Evolutionary conservation across 1,140 invertebrate species (phyloP).

Genomic region (Scaptodrosophila lebanonensis): DNA sequence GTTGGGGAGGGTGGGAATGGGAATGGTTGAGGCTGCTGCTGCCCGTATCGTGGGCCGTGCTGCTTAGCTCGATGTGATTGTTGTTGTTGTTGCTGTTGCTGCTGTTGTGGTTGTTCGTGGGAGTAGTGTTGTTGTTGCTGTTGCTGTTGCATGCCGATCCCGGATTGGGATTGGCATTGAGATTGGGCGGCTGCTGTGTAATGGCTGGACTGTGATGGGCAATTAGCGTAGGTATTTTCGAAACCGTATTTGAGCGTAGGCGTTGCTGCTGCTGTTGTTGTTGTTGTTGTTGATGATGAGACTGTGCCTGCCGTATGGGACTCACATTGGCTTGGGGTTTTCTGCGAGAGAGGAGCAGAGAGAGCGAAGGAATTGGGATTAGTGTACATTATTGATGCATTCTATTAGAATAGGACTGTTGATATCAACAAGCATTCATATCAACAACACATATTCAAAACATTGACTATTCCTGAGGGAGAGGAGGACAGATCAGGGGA

Average conservation of each 20-base stretch:
- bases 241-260: conserved; percentile 74
- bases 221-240: conserved; percentile 74
- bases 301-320: conserved; percentile 68
- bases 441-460: too few species aligned
- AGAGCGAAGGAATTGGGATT: conserved; percentile 14
- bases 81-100: conserved; percentile 35
- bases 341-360: conserved; percentile 45
- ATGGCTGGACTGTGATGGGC: conserved; percentile 64
- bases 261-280: conserved; percentile 57
- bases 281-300: conserved; percentile 62
- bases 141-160: conserved; percentile 39
- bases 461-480: too few species aligned
- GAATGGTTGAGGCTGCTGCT: conserved; percentile 76
- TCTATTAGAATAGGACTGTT: too few species aligned
- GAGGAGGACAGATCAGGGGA: not conserved
- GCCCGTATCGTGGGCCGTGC: conserved; percentile 31
- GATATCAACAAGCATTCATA: too few species aligned
- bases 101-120: conserved; percentile 16
- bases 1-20: conserved; percentile 78
- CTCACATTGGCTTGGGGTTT: conserved; percentile 77
- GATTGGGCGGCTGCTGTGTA: conserved; percentile 53
- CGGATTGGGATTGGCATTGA: conserved; percentile 53
- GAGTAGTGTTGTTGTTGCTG: conserved; percentile 15
- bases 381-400: not conserved
- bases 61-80: conserved; percentile 2